Evolutionary conservation across 2,113 vertebrate genomes (phyloP), one percentile per base, ranked within the genome.

Genomic region (Amphiprion percula): DNA sequence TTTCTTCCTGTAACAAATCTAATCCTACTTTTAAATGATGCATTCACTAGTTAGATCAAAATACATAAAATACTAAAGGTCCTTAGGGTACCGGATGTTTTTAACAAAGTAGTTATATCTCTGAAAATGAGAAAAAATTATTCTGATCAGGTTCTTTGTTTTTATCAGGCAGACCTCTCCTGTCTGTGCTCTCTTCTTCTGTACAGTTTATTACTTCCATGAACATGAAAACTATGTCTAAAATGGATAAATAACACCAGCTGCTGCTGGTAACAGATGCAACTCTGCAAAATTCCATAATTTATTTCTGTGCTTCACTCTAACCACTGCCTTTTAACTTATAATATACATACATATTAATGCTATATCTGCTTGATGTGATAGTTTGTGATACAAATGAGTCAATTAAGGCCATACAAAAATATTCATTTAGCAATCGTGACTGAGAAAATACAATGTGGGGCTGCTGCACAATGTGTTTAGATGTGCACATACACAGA

Each of bases 361-460:
- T 83, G 80, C 62, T 79, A 33, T 64, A 65, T 62, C 53, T 58
- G 61, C 61, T 26, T 28, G 54, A 71, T 59, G 24, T 86, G 82
- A 83, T 88, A 67, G 53, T 83, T 82, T 71, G 73, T 55, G 62
- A 86, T 77, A 87, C 77, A 86, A 91, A 94, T 91, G 15, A 86
- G 80, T 67, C 61, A 78, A 88, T 93, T 90, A 91, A 70, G 65
- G 55, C 28, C 68, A 75, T 68, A 53, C 58, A 62, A 83, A 89
- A 85, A 71, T 68, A 19, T 58, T 84, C 2, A 26, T 78, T 85
- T 75, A 53, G 62, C 52, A 54, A 63, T 21, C 5, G 28, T 69
- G 23, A 59, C 46, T 74, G 77, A 88, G 62, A 61, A 69, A 77
- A 76, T 68, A 80, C 76, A 19, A 52, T 74, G 41, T 14, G 1